phyloP scores from a whole-genome alignment of 2,113 vertebrate genomes.

The Sprattus sprattus region DNA sequence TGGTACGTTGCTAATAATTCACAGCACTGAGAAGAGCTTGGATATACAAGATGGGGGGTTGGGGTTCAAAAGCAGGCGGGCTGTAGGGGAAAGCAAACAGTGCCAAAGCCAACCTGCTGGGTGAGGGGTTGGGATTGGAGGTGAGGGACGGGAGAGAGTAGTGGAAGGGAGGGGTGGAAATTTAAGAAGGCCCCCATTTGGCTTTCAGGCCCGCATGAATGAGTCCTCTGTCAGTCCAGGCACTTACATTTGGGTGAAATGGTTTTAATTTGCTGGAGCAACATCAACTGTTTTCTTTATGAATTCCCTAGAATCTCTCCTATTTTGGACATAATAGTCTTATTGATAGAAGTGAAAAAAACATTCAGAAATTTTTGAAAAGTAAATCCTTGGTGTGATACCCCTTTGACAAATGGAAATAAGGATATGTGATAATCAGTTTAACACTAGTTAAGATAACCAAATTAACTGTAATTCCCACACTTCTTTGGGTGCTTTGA shows the following conservation, averaged over 20 bases:
- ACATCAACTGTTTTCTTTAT: constrained; percentile 37
- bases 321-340: background rate
- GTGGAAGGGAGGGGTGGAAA: constrained; percentile 54
- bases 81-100: background rate
- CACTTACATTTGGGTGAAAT: background rate
- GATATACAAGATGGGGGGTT: background rate
- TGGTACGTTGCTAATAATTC: background rate
- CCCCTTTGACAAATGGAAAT: background rate
- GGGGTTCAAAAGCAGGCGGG: background rate
- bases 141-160: constrained; percentile 30
- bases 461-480: background rate
- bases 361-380: background rate
- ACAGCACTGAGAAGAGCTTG: background rate
- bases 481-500: background rate
- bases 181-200: constrained; percentile 62
- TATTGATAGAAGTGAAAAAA: background rate
- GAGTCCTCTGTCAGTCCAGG: constrained; percentile 61
- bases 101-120: background rate
- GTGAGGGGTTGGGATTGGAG: background rate
- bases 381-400: background rate
- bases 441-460: background rate
- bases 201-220: constrained; percentile 68
- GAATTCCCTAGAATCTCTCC: constrained; percentile 25
- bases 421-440: constrained; percentile 11
- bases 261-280: constrained; percentile 44